Conservation (phyloP, 2,797 vertebrate species). For the Falco cherrug region DNA sequence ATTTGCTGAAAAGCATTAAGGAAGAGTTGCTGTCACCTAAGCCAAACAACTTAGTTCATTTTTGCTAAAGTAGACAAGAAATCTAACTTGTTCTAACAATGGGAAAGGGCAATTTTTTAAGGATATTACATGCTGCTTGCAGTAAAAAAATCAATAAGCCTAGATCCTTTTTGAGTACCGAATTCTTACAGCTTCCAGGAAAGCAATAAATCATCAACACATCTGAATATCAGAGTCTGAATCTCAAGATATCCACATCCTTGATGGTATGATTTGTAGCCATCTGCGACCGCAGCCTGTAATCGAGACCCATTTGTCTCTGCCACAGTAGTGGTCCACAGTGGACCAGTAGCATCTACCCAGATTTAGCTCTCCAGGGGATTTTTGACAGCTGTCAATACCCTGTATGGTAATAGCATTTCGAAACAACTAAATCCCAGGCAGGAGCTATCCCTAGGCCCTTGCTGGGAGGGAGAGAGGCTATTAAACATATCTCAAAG, state of each 20-base stretch:
- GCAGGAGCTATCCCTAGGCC: background rate
- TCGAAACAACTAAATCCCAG: background rate
- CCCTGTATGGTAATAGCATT: background rate
- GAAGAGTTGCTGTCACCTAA: conserved; percentile 18
- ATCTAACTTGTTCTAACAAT: background rate
- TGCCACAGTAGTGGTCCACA: background rate
- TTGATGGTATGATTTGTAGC: background rate
- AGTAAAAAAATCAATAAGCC: background rate
- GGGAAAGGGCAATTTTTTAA: background rate
- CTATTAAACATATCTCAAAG: background rate
- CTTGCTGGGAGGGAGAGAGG: background rate
- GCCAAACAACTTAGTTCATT: background rate
- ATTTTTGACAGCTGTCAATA: background rate
- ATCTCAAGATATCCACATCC: background rate
- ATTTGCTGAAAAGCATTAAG: background rate
- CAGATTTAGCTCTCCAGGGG: background rate
- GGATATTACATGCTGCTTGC: background rate
- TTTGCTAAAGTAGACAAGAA: background rate
- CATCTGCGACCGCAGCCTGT: background rate
- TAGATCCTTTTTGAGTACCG: background rate
- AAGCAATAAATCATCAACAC: background rate
- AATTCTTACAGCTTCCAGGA: background rate
- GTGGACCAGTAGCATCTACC: background rate
- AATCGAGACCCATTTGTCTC: background rate
- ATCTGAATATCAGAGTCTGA: background rate